These are phyloP conservation scores for Drosophila lini DNA, from an alignment of 1,140 invertebrate species.

Conservation along the genomic window DNA sequence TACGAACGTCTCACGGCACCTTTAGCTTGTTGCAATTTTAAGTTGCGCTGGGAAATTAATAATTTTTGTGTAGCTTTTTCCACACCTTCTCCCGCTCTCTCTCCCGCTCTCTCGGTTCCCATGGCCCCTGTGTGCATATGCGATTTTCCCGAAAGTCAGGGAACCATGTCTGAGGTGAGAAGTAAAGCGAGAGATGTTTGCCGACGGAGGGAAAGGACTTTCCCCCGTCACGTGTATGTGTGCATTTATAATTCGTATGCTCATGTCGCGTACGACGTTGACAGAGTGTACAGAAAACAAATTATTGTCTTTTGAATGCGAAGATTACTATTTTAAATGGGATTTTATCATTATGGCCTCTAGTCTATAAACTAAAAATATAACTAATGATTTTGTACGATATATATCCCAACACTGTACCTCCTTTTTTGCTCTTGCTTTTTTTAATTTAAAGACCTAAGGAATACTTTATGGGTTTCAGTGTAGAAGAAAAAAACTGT, in stretches of 20 bases:
- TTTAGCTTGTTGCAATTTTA: slow-evolving; percentile 71
- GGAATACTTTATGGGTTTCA: slow-evolving; percentile 5
- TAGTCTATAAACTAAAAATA: not conserved
- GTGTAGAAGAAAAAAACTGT: slow-evolving; percentile 1
- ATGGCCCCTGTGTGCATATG: slow-evolving; percentile 49
- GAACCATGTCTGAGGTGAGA: slow-evolving; percentile 48
- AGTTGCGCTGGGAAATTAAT: slow-evolving; percentile 73
- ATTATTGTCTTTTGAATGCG: not conserved
- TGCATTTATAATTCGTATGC: slow-evolving; percentile 76
- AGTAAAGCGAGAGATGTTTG: slow-evolving; percentile 38
- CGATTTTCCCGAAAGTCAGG: slow-evolving; percentile 57
- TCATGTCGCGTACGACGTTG: slow-evolving; percentile 52
- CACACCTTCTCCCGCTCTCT: not conserved
- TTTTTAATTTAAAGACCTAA: not conserved
- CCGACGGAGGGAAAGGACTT: slow-evolving; percentile 4
- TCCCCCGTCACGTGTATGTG: slow-evolving; percentile 24
- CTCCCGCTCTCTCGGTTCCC: not conserved
- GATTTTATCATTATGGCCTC: no score
- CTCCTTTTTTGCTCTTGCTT: not conserved
- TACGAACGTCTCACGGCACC: slow-evolving; percentile 40
- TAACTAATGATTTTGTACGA: no score
- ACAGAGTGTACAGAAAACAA: slow-evolving; percentile 20
- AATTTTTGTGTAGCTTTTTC: slow-evolving; percentile 66
- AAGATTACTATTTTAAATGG: not conserved
- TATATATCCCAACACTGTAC: no score